phyloP scores from a whole-genome alignment of 2,888 invertebrate genomes.

The Girardia tigrina region DNA sequence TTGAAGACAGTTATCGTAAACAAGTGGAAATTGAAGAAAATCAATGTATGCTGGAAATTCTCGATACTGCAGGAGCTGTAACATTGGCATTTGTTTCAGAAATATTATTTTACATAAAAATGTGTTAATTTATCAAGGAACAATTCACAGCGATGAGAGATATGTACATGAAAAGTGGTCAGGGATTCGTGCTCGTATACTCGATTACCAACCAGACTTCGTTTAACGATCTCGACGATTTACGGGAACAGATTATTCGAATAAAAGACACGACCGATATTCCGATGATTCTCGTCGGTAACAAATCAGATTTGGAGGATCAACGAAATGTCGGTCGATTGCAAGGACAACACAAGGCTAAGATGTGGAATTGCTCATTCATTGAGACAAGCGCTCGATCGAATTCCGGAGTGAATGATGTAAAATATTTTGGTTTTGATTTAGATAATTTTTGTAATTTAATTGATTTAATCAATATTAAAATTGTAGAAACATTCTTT shows the following conservation, averaged over 20 bases:
- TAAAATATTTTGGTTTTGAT: too few relatives aligned
- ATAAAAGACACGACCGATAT: conserved; percentile 63
- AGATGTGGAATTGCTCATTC: conserved; percentile 94
- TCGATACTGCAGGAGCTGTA: conserved; percentile 89
- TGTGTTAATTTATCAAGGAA: conserved; percentile 57
- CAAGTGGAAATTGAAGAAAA: conserved; percentile 98
- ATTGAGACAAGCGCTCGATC: conserved; percentile 99
- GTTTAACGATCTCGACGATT: conserved; percentile 95
- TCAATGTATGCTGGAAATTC: conserved; percentile 97
- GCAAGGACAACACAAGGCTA: conserved; percentile 79
- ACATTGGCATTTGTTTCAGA: not conserved
- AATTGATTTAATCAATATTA: too few relatives aligned
- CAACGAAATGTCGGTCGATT: conserved; percentile 98
- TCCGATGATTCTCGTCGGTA: conserved; percentile 98
- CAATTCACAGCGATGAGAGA: conserved; percentile 99
- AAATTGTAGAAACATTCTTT: too few relatives aligned
- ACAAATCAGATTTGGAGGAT: conserved; percentile 98
- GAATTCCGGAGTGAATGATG: conserved; percentile 97
- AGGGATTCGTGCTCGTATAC: conserved; percentile 96
- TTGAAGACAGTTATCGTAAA: conserved; percentile 98
- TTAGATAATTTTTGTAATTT: too few relatives aligned
- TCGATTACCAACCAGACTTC: conserved; percentile 99
- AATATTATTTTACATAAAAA: not conserved
- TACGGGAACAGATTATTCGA: conserved; percentile 92
- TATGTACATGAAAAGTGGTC: conserved; percentile 99